Evolutionary conservation across 1,140 invertebrate species (phyloP).

Genomic region (Mya arenaria): DNA sequence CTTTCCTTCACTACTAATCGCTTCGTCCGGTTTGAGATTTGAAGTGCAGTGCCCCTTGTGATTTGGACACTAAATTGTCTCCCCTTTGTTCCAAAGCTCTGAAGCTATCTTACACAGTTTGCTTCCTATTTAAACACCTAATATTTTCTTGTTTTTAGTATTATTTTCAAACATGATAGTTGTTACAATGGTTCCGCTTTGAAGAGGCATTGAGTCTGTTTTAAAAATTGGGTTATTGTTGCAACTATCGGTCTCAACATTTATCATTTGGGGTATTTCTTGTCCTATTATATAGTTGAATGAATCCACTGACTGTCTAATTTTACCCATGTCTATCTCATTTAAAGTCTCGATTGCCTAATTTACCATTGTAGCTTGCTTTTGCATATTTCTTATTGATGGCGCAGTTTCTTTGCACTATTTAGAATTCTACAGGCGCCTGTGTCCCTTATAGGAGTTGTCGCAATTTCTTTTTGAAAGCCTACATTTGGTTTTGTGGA

Average conservation of each 20-base stretch:
- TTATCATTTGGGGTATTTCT: background rate
- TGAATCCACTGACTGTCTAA: background rate
- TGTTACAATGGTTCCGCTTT: conserved; percentile 4
- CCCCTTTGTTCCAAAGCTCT: background rate
- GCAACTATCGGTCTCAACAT: conserved; percentile 19
- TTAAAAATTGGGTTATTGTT: conserved; percentile 32
- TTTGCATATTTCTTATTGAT: background rate
- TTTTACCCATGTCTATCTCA: background rate
- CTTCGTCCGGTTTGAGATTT: background rate
- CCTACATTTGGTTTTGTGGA: conserved; percentile 10
- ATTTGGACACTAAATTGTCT: background rate
- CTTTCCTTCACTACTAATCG: background rate
- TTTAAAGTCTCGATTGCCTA: background rate
- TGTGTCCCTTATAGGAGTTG: conserved; percentile 1
- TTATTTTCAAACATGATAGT: conserved; percentile 19
- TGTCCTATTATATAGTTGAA: background rate
- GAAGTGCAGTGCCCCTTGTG: background rate
- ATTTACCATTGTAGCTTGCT: background rate
- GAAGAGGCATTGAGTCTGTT: background rate
- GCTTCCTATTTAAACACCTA: background rate
- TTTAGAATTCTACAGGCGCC: background rate
- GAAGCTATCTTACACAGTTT: conserved; percentile 19
- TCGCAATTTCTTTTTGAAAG: background rate
- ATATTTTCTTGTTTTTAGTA: conserved; percentile 28
- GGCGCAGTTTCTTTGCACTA: background rate